Base-by-base conservation (phyloP, 2,888 invertebrate species). In the Tubiluchus corallicola region DNA sequence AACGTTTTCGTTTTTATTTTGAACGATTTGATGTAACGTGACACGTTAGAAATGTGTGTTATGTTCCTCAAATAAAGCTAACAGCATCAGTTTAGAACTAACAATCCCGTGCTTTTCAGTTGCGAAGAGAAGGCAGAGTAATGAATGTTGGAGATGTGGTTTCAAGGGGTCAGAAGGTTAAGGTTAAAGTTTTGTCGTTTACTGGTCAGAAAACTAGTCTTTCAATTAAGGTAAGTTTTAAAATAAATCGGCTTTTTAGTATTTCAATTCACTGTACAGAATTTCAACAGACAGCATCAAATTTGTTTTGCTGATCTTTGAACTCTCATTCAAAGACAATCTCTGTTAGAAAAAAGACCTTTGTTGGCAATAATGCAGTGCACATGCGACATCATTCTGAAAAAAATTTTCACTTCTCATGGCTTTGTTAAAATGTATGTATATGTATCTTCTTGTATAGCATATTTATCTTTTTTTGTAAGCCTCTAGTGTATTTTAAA, bases 181-280 rank as follows among this genome's bases (percentile, higher is more conserved):
- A 56, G 49, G 87, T 92, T 0, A 81, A 80, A 67, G 87, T 94
- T 1, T 66, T 92, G 45, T 84, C 84, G 15, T 74, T 90, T 21
- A 80, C 82, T n/a, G 90, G 88, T 0, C 84, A 85, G 59, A 96
- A 92, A 65, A 82, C 85, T 0, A 92, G 94, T 1, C 70, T 96
- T 2, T 87, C 87, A 0, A 88, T 96, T 80, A 94, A 92, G 58
- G 64, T 64, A 52, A 47, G 48, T 38, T n/a, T 15, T 5, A 5
- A 40, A 5, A 5, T 5, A n/a, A 9, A 29, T 29, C n/a, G 5
- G n/a, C n/a, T 9, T 29, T 29, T 29, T 9, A 9, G 5, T 29
- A 29, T 29, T n/a, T 29, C n/a, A 29, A n/a, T 29, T 9, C n/a
- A 29, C n/a, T 29, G 5, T 9, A 29, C n/a, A 9, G 5, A 9